A percentile compares a stretch with the other conserved stretches of the same genome.
Conservation (phyloP, 2,797 vertebrate genomes). For the Paramormyrops hopkinsi region DNA sequence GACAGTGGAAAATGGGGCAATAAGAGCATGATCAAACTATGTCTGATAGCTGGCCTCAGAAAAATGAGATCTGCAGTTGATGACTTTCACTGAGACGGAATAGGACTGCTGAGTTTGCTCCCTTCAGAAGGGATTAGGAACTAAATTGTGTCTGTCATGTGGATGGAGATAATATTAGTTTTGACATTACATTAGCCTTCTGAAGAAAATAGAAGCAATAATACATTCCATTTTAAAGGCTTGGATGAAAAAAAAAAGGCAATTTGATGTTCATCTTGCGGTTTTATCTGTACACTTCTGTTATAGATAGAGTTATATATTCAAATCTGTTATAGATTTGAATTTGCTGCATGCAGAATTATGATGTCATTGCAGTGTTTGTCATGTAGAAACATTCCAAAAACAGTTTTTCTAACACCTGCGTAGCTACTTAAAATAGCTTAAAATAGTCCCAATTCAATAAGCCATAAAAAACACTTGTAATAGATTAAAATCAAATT, state of each 20-base stretch:
- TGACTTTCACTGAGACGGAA: conserved; percentile 34
- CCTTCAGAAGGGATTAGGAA: conserved; percentile 41
- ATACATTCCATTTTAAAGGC: conserved; percentile 33
- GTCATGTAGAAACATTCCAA: not conserved
- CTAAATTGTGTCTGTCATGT: conserved; percentile 45
- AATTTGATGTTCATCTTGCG: conserved; percentile 16
- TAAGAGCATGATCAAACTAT: conserved; percentile 24
- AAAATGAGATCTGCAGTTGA: conserved; percentile 34
- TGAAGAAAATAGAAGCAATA: conserved; percentile 39
- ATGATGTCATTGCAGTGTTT: not conserved
- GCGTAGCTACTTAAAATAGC: not conserved
- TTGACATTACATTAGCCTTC: conserved; percentile 45
- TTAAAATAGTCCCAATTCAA: not conserved
- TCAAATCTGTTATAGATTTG: not conserved
- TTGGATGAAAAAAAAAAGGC: conserved; percentile 6
- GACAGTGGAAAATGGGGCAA: conserved; percentile 17
- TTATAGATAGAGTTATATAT: not conserved
- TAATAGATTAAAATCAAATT: conserved; percentile 1
- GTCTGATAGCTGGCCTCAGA: conserved; percentile 24
- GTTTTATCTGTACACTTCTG: conserved; percentile 13
- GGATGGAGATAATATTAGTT: conserved; percentile 45
- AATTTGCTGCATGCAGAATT: not conserved
- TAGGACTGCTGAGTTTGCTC: conserved; percentile 33
- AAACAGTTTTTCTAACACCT: not conserved
- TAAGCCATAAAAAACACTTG: not conserved